phyloP scores from a whole-genome alignment of 1,140 invertebrate species.

The Drosophila kohkoa region DNA sequence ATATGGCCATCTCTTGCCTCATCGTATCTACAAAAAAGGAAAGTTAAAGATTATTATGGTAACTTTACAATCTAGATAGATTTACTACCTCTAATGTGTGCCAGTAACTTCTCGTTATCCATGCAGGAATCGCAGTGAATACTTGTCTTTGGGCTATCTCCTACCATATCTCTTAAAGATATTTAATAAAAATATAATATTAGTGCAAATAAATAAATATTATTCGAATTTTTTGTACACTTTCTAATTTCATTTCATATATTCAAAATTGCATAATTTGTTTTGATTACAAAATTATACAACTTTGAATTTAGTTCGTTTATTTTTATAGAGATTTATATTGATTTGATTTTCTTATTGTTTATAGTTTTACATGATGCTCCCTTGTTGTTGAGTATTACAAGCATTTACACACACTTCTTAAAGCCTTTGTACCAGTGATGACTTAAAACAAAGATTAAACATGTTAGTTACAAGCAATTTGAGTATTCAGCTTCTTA shows the following conservation, averaged over 20 bases:
- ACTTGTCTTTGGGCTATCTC: slow-evolving; percentile 20
- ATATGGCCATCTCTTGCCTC: slow-evolving; percentile 14
- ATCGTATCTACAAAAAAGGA: neutral
- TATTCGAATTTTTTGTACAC: neutral
- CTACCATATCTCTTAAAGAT: slow-evolving; percentile 29
- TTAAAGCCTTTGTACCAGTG: neutral
- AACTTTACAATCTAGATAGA: neutral
- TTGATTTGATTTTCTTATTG: neutral
- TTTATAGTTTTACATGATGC: neutral
- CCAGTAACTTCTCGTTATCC: slow-evolving; percentile 17
- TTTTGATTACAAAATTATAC: neutral
- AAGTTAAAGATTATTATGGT: neutral
- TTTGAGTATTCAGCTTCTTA: neutral
- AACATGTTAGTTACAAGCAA: neutral
- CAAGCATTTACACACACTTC: slow-evolving; percentile 9
- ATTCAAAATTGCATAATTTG: slow-evolving; percentile 5
- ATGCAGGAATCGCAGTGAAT: slow-evolving; percentile 13
- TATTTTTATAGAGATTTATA: neutral
- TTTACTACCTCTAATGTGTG: slow-evolving; percentile 3
- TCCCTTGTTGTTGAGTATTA: slow-evolving; percentile 3
- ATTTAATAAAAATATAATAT: slow-evolving; percentile 27
- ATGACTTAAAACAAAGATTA: slow-evolving; percentile 1
- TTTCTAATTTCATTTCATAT: neutral
- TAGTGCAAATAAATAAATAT: slow-evolving; percentile 11
- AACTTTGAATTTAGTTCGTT: neutral